Evolutionary conservation across 2,113 vertebrate genomes (phyloP), one percentile per base, ranked within the genome.

Genomic region (Lagopus muta): DNA sequence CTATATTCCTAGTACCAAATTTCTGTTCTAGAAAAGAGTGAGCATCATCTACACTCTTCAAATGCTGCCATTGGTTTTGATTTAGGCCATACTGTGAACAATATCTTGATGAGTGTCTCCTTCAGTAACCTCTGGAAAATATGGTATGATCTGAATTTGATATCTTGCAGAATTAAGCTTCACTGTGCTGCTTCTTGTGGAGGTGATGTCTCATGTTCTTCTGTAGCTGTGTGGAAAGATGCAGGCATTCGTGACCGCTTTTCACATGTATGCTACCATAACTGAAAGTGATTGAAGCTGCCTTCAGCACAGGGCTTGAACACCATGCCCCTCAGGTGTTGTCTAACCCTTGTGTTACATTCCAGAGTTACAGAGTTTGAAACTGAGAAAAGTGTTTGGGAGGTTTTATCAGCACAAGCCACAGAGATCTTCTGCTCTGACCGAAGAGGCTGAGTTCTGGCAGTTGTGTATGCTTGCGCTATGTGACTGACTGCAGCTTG

Each of bases 321-420:
- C 13, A 4, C 13, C 20, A 15, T 47, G 27, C 8, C 32, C 43
- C 22, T 64, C 0, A 0, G 4, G 2, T 64, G 11, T 32, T 88
- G 13, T 52, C 58, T 85, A 54, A 43, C 17, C 50, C 19, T 11
- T 85, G 32, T 77, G 22, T 82, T 70, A 19, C 13, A 11, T 85
- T 87, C 20, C 16, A 69, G 42, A 38, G 13, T 38, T 77, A 3
- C 42, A 22, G 47, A 83, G 72, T 24, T 80, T 42, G 28, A 61
- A 86, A 75, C 15, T 36, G 19, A 54, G 15, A 21, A 4, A 87
- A 76, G 14, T 3, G 0, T 12, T 74, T 67, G 62, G 57, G 43
- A 72, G 47, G 36, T 20, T 82, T 60, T 64, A 25, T 84, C 42
- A 40, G 30, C 62, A 85, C 15, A 69, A 72, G 61, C 22, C 0